Conservation (phyloP, 2,888 invertebrate genomes). For the Cactoblastis cactorum region DNA sequence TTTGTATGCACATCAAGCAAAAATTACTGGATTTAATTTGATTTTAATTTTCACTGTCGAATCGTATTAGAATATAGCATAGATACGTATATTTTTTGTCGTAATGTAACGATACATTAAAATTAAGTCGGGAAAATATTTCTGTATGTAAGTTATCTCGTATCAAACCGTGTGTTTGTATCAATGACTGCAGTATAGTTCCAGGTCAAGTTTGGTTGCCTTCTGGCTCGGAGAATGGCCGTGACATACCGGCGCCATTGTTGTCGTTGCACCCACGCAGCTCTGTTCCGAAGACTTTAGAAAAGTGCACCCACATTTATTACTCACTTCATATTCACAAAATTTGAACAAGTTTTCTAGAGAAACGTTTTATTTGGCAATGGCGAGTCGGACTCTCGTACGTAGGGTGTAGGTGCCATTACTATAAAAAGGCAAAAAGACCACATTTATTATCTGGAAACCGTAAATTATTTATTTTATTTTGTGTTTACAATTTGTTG, state of each 20-base stretch:
- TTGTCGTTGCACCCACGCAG: conserved; percentile 14
- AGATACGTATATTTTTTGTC: neutral
- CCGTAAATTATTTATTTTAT: neutral
- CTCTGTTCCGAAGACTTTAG: neutral
- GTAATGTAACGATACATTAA: neutral
- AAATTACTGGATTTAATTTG: too few species aligned
- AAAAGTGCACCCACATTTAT: conserved; percentile 8
- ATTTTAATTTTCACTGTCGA: too few species aligned
- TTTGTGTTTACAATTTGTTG: neutral
- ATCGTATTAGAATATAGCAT: too few species aligned
- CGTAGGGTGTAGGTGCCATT: neutral
- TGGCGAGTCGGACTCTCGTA: too few species aligned
- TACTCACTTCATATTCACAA: neutral
- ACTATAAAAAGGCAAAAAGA: too few species aligned
- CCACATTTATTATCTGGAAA: too few species aligned
- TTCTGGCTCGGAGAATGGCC: conserved; percentile 21
- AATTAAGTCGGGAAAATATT: neutral
- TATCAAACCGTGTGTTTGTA: too few species aligned
- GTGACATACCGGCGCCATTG: conserved; percentile 28
- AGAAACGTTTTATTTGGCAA: too few species aligned
- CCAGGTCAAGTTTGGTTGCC: conserved; percentile 25
- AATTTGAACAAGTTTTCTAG: neutral
- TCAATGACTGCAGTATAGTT: too few species aligned
- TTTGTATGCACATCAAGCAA: too few species aligned
- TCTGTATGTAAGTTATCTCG: neutral